These are phyloP conservation scores for Morinoia aosen DNA, from an alignment of 2,888 invertebrate genomes.

Conservation along the genomic window DNA sequence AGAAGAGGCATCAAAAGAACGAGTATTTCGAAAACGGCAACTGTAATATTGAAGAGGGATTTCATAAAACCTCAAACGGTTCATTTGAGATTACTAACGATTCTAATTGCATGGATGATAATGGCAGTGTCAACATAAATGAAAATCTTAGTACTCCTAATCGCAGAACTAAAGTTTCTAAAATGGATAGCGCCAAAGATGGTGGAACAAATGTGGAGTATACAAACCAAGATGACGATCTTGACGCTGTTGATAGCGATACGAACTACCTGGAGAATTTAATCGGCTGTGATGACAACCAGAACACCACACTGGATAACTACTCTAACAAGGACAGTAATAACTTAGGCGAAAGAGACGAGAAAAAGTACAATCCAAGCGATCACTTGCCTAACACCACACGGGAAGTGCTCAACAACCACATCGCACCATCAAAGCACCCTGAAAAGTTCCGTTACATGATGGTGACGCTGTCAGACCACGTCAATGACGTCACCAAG, in stretches of 20 bases:
- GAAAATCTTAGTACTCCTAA: neutral
- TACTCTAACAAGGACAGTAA: no score
- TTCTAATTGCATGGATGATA: neutral
- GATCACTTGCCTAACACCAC: neutral
- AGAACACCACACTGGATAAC: neutral
- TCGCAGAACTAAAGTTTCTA: neutral
- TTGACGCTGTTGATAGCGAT: neutral
- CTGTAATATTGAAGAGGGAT: neutral
- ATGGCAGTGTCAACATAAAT: neutral
- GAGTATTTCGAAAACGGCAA: neutral
- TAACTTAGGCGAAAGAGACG: neutral
- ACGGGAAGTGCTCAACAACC: neutral
- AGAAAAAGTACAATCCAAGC: neutral
- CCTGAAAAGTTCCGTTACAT: neutral
- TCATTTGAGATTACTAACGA: neutral
- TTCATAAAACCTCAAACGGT: neutral
- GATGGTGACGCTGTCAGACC: constrained; percentile 58
- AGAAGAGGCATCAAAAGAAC: neutral
- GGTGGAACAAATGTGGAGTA: neutral
- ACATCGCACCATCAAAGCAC: neutral
- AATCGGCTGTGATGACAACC: neutral
- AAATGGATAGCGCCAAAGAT: neutral
- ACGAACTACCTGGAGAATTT: neutral
- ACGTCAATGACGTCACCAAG: constrained; percentile 66
- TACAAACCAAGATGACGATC: neutral